A percentile compares a stretch with the other conserved stretches of the same genome.
phyloP scores from a whole-genome alignment of 1,140 invertebrate species.

The Camponotus floridanus region DNA sequence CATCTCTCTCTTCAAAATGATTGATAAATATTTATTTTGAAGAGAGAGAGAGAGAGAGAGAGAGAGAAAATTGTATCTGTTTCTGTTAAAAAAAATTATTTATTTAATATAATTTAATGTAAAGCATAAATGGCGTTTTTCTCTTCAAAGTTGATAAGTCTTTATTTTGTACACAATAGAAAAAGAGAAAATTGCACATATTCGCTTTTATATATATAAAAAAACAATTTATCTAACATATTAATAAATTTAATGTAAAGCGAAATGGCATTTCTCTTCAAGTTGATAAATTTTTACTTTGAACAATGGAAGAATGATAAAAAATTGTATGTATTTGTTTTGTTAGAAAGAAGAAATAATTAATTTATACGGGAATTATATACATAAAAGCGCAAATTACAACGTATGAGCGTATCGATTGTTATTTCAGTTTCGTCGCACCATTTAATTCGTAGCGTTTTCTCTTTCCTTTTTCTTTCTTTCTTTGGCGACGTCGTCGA shows the following conservation, averaged over 20 bases:
- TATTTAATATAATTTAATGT: no score
- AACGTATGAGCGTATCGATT: background rate
- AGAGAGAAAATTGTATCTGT: no score
- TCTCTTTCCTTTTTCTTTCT: background rate
- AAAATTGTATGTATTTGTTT: no score
- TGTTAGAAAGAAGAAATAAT: no score
- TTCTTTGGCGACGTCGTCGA: background rate
- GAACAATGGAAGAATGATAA: background rate
- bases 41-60: no score
- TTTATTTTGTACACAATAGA: background rate
- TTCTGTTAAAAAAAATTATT: no score
- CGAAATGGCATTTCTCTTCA: background rate
- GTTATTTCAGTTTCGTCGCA: background rate
- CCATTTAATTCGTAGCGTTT: slow-evolving; percentile 17
- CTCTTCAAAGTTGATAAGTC: background rate
- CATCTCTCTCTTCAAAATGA: no score
- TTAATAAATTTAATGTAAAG: no score
- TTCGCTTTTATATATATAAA: no score
- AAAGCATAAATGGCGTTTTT: background rate
- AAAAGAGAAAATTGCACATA: no score
- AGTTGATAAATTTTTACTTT: background rate
- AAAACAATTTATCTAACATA: no score
- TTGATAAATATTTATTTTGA: no score
- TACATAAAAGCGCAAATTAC: background rate
- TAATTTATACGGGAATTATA: background rate